phyloP scores from a whole-genome alignment of 2,797 vertebrate genomes.

The Sphenopsis melanotis region DNA sequence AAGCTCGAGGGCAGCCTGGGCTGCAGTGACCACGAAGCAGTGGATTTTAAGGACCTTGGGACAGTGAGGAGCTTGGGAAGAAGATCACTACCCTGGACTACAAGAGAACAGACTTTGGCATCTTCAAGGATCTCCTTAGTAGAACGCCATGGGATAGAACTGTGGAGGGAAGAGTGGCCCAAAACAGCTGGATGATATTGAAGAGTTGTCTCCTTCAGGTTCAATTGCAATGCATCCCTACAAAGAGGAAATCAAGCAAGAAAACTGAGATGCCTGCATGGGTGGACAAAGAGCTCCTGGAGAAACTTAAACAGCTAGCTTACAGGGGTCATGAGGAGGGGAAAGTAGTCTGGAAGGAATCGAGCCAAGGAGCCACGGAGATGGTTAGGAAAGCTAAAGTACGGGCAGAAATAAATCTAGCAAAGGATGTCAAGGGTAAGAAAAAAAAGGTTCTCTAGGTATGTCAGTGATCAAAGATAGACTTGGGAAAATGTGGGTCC shows the following conservation, averaged over 20 bases:
- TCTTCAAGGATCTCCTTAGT: background rate
- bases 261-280: background rate
- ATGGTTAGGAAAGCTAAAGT: background rate
- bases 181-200: background rate
- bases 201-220: background rate
- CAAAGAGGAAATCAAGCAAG: background rate
- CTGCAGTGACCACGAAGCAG: accelerated
- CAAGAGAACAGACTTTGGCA: background rate
- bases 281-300: background rate
- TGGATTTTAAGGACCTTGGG: background rate
- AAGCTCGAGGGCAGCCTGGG: background rate
- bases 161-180: accelerated
- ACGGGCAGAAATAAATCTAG: background rate
- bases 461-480: background rate
- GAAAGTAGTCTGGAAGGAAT: background rate
- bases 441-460: background rate
- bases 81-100: background rate
- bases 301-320: background rate
- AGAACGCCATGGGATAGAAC: background rate
- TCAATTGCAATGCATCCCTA: background rate
- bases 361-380: background rate
- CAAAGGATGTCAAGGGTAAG: background rate
- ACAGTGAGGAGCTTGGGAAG: background rate
- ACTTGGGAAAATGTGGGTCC: accelerated
- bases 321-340: background rate